Evolutionary conservation across 2,888 invertebrate species (phyloP), one percentile per base, ranked within the genome.

Genomic region (Choristoneura rosaceana): DNA sequence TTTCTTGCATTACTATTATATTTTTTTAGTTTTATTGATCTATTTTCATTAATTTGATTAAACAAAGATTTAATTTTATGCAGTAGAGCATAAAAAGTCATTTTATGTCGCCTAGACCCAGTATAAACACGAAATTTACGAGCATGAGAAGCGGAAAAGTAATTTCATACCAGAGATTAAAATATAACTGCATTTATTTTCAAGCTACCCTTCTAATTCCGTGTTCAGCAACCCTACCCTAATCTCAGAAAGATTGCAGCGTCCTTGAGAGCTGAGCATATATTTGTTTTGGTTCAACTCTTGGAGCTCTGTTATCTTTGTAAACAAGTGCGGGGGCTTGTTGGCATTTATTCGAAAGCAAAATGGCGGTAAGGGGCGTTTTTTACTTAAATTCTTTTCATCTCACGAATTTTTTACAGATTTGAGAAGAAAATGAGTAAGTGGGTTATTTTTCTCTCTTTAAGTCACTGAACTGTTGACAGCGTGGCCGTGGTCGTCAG

Each of bases 271-370:
- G 69, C 63, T 43, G 64, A 52, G 64, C 69, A 73, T 69, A 73
- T 69, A 73, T 73, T 73, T 73, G 69, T 64, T 64, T 69, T 69
- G 73, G 64, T 69, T 60, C 50, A 50, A 67, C 52, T 61, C 41
- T 63, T 41, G 59, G 50, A 41, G 71, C 58, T 12, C 33, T 67
- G 71, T 73, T 73, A 69, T 73, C 73, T 73, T 41, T 12, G 63
- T 68, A 73, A 73, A 73, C 73, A 73, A 73, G 73, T 73, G 73
- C 64, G 45, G 73, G 71, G 73, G 73, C 68, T 59, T 64, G 69
- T 55, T 50, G 25, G 33, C 15, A 8, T 55, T 52, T 41, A 38
- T 47, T 63, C 17, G 59, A 45, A 9, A 34, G 63, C 59, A 59
- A 73, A 58, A 73, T 73, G 69, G 68, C 68, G 63, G 64, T 45